Base-by-base conservation (phyloP, 2,888 invertebrate genomes). In the Phytoseiulus persimilis region DNA sequence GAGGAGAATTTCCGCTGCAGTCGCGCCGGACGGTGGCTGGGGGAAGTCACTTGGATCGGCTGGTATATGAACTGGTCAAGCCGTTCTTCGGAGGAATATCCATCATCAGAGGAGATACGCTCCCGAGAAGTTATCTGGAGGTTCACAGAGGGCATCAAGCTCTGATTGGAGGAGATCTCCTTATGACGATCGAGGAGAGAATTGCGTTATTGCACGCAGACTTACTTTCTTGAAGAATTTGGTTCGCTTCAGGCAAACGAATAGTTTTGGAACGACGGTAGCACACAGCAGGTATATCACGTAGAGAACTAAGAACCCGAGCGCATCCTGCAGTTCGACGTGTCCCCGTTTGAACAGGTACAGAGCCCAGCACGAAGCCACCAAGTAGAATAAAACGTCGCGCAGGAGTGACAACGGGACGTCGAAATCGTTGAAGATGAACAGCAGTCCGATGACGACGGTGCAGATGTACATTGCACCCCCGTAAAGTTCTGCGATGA, bases 311-410 rank as follows among this genome's bases (percentile, higher is more conserved):
- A 94, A 92, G 90, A 93, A 93, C 90, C 93, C 94, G 91, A 93
- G 91, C 33, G 94, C 93, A 91, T 94, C 94, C 92, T 93, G 92
- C 31, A 94, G 91, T 31, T 93, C 92, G 90, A 94, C 93, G 83
- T 91, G 91, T 91, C 93, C 92, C 90, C 93, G 93, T 91, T 92
- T 92, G 31, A 94, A 92, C 32, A 94, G 92, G 90, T 92, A 92
- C 91, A 93, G 93, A 39, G 94, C 93, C 93, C 94, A 94, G 91
- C 92, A 93, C 0, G 93, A 92, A 11, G 94, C 93, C 6, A 91
- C 92, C 3, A 94, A 89, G 91, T 93, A 94, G 91, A 94, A 94
- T 31, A 93, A 91, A 46, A 94, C 91, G 91, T 94, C 94, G 31
- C 94, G 91, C 6, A 94, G 91, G 90, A 94, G 93, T 1, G 94